These are phyloP conservation scores for Agrochola macilenta DNA, from an alignment of 2,888 invertebrate genomes.

Conservation along the genomic window DNA sequence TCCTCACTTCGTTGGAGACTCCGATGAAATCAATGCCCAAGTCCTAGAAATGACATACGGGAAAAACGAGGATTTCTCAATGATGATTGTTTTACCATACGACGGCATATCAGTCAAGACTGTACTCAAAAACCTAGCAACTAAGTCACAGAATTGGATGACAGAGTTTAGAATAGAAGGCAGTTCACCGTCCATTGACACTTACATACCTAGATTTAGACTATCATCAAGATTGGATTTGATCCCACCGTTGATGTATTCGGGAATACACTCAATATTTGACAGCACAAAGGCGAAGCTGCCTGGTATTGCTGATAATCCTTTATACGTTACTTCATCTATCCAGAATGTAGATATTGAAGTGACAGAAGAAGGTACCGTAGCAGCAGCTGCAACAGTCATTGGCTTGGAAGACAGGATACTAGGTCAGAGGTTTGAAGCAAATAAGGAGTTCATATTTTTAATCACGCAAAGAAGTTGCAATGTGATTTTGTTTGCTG, in stretches of 20 bases:
- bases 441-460: slow-evolving; percentile 93
- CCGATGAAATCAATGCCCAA: slow-evolving; percentile 90
- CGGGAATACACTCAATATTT: slow-evolving; percentile 93
- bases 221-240: slow-evolving; percentile 85
- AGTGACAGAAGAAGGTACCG: slow-evolving; percentile 94
- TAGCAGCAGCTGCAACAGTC: slow-evolving; percentile 92
- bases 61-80: slow-evolving; percentile 90
- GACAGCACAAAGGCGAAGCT: slow-evolving; percentile 90
- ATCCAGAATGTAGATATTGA: slow-evolving; percentile 93
- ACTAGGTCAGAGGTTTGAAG: slow-evolving; percentile 90
- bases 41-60: slow-evolving; percentile 93
- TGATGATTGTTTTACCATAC: slow-evolving; percentile 92
- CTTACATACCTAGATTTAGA: slow-evolving; percentile 91
- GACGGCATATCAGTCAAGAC: slow-evolving; percentile 88
- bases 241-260: slow-evolving; percentile 86
- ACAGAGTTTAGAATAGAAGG: slow-evolving; percentile 84
- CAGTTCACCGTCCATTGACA: slow-evolving; percentile 88
- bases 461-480: slow-evolving; percentile 91
- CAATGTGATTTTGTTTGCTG: slow-evolving; percentile 91
- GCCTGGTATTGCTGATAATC: slow-evolving; percentile 90
- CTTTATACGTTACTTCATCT: slow-evolving; percentile 91
- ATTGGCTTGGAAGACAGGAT: slow-evolving; percentile 86
- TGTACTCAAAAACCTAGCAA: slow-evolving; percentile 88
- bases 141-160: slow-evolving; percentile 87
- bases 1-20: slow-evolving; percentile 89